A percentile compares a stretch with the other conserved stretches of the same genome.
phyloP scores from a whole-genome alignment of 2,113 vertebrate species.

The Gnathonemus echidnorhynchus region DNA sequence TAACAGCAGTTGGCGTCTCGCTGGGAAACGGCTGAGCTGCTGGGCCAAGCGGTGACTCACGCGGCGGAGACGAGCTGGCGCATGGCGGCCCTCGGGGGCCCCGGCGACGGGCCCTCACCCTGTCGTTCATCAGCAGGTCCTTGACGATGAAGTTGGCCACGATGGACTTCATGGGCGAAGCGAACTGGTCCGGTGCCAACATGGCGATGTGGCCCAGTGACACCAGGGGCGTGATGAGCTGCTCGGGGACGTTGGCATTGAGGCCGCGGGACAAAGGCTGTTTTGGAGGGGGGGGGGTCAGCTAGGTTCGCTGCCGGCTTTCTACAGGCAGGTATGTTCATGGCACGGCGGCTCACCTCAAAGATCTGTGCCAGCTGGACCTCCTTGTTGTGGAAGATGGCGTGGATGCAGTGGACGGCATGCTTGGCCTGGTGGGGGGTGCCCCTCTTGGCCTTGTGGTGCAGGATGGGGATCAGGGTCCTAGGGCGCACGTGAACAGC shows the following conservation, averaged over 20 bases:
- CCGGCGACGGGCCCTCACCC: slow-evolving; percentile 63
- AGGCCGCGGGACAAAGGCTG: slow-evolving; percentile 95
- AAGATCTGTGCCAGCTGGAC: slow-evolving; percentile 98
- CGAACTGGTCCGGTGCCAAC: slow-evolving; percentile 98
- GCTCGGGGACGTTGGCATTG: slow-evolving; percentile 93
- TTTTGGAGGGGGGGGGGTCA: slow-evolving; percentile 6
- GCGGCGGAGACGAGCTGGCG: background rate
- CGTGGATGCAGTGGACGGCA: slow-evolving; percentile 95
- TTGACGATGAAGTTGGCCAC: slow-evolving; percentile 98
- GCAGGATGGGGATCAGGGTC: slow-evolving; percentile 93
- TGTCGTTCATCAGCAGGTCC: slow-evolving; percentile 96
- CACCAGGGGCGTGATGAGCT: slow-evolving; percentile 93
- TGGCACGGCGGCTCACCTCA: slow-evolving; percentile 64
- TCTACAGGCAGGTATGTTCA: background rate
- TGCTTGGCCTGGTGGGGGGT: slow-evolving; percentile 99
- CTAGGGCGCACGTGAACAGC: slow-evolving; percentile 51
- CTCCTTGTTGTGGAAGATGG: slow-evolving; percentile 98
- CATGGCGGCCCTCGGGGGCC: background rate
- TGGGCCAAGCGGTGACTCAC: background rate
- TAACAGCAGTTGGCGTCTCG: background rate
- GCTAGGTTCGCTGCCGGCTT: background rate
- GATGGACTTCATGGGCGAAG: slow-evolving; percentile 97
- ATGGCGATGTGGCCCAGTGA: slow-evolving; percentile 96
- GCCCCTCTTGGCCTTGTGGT: slow-evolving; percentile 97
- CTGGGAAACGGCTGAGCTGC: background rate